Percentiles rank a stretch among this genome's conserved stretches.
phyloP scores from a whole-genome alignment of 2,888 invertebrate genomes.

The Aphodius sticticus region DNA sequence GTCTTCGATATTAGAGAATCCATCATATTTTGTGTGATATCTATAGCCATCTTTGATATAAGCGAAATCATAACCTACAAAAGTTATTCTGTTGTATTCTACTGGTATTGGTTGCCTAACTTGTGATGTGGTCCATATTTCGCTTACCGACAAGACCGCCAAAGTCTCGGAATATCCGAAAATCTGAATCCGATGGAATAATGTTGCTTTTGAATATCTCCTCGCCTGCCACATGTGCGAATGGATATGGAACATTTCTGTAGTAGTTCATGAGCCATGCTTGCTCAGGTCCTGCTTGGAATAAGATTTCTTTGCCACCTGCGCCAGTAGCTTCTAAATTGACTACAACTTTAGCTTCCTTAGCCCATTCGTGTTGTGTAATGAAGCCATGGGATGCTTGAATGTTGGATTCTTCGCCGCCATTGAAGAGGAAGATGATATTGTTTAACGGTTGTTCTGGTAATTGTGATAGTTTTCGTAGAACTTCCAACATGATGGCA shows the following conservation, averaged over 20 bases:
- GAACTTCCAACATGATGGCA: conserved; percentile 72
- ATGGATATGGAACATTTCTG: conserved; percentile 66
- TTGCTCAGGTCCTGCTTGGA: conserved; percentile 84
- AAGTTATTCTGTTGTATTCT: background rate
- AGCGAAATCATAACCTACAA: conserved; percentile 68
- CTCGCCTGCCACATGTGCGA: conserved; percentile 65
- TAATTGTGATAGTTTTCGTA: conserved; percentile 65
- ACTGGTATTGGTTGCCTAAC: background rate
- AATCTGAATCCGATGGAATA: conserved; percentile 84
- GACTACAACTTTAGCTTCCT: conserved; percentile 78
- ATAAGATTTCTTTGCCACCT: conserved; percentile 89
- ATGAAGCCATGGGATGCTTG: conserved; percentile 73
- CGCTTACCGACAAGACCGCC: conserved; percentile 65
- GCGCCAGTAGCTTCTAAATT: conserved; percentile 94
- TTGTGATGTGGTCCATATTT: too few species aligned
- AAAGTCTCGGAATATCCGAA: conserved; percentile 78
- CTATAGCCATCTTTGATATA: conserved; percentile 71
- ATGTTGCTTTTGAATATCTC: conserved; percentile 73
- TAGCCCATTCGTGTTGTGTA: conserved; percentile 76
- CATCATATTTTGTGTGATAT: conserved; percentile 71
- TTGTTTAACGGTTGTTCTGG: conserved; percentile 63
- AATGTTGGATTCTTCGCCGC: conserved; percentile 74
- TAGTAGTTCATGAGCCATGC: conserved; percentile 69
- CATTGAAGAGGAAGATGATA: conserved; percentile 76
- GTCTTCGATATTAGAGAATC: conserved; percentile 62